Percentiles rank a stretch among this genome's conserved stretches.
Evolutionary conservation across 2,113 vertebrate genomes (phyloP).

Genomic region (Morone chrysops): DNA sequence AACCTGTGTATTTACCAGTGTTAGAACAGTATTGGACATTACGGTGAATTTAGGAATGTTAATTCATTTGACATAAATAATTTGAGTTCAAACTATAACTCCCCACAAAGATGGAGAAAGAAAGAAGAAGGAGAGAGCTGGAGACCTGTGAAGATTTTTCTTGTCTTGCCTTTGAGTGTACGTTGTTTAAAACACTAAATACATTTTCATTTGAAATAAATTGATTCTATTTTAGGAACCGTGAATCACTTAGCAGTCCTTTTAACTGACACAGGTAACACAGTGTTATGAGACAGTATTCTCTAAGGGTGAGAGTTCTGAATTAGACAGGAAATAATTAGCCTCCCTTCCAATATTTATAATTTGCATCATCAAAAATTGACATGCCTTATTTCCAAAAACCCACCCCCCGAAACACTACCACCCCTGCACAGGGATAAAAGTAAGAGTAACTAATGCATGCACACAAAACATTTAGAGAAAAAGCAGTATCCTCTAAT

Average conservation of each 20-base stretch:
- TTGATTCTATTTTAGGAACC: background rate
- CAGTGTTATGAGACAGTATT: constrained; percentile 8
- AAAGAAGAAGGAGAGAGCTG: no score
- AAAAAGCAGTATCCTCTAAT: constrained; percentile 55
- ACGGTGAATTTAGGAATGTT: no score
- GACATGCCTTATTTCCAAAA: background rate
- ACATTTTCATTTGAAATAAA: background rate
- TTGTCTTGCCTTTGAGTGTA: background rate
- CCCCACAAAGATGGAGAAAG: no score
- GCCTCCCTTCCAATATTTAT: background rate
- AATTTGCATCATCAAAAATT: constrained; percentile 49
- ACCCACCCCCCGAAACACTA: background rate
- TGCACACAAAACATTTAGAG: constrained; percentile 32
- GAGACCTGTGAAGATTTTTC: no score
- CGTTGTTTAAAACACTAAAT: background rate
- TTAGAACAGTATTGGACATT: no score
- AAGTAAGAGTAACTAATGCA: constrained; percentile 26
- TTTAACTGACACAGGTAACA: constrained; percentile 4
- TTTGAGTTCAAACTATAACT: no score
- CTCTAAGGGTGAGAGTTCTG: background rate
- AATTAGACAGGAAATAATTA: constrained; percentile 33
- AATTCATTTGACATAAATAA: no score
- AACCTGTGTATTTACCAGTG: no score
- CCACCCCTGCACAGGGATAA: constrained; percentile 27
- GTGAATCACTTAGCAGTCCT: background rate